Evolutionary conservation across 2,797 vertebrate species (phyloP), one percentile per base, ranked within the genome.

Genomic region (Sparidentex hasta): DNA sequence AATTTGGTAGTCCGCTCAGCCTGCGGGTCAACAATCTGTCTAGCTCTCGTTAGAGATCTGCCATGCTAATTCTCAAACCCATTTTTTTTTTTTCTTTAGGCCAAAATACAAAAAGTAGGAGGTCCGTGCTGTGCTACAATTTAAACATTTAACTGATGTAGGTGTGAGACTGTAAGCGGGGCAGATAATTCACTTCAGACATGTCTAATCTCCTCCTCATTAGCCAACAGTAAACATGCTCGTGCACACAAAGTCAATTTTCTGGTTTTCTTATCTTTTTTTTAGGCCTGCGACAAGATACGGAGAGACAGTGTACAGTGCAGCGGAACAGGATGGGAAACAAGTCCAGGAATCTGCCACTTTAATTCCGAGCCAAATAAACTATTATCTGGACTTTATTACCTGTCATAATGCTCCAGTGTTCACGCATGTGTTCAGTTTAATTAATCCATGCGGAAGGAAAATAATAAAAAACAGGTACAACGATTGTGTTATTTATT

Each of bases 391-490:
- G 1, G 7, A 33, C 61, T 88, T 76, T 67, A 90, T 86, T 80
- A 90, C 79, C 73, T 82, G 62, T 70, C 81, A 86, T 70, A 78
- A 80, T 41, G 82, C 80, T 84, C 29, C 69, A 81, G 16, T 83
- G 80, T 88, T 81, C 71, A 80, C 0, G 20, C 61, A n/a, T 69
- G 57, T 83, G 85, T 78, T 87, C 51, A 84, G 52, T 77, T 88
- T 86, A 90, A 87, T 90, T 82, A 83, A 88, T 89, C 74, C 87
- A 83, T 38, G 69, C 57, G 84, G 74, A 83, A 81, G 78, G 68
- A 29, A 79, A 88, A 80, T 65, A 82, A 87, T 56, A 76, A 87
- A 77, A 83, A 71, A 80, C 86, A 88, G 84, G 84, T 90, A 85
- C 6, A 48, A 41, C 27, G 51, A 69, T 38, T 80, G 58, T 62